These are phyloP conservation scores for Heliangelus exortis DNA, from an alignment of 2,797 vertebrate genomes.

Conservation along the genomic window DNA sequence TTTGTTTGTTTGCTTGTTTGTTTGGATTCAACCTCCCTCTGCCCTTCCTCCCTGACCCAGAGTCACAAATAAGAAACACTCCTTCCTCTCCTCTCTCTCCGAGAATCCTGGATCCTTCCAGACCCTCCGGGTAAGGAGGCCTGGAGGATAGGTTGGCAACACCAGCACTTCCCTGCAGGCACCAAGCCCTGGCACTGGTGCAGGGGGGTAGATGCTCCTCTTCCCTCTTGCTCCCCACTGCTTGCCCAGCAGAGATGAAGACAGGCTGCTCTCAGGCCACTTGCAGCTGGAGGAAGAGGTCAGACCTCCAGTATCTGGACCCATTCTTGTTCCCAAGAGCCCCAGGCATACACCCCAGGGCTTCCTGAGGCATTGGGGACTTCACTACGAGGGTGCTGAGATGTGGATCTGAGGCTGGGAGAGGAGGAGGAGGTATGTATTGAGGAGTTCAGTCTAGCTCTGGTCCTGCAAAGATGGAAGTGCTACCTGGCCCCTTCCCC, in stretches of 20 bases:
- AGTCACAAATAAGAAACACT: slow-evolving; percentile 3
- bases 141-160: background rate
- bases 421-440: background rate
- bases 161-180: background rate
- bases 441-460: background rate
- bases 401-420: background rate
- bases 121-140: background rate
- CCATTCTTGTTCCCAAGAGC: background rate
- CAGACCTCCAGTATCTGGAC: background rate
- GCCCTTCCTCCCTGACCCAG: background rate
- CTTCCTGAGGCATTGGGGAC: background rate
- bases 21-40: background rate
- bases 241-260: background rate
- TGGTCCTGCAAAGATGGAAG: background rate
- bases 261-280: background rate
- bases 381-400: background rate
- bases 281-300: background rate
- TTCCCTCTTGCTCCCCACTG: background rate
- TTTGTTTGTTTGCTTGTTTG: background rate
- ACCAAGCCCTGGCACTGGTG: rapidly evolving
- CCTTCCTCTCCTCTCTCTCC: slow-evolving; percentile 1
- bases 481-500: background rate
- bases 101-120: slow-evolving; percentile 29
- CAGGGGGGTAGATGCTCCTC: background rate
- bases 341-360: background rate